Evolutionary conservation across 2,888 invertebrate genomes (phyloP).

Genomic region (Drosophila pseudotalamancana): DNA sequence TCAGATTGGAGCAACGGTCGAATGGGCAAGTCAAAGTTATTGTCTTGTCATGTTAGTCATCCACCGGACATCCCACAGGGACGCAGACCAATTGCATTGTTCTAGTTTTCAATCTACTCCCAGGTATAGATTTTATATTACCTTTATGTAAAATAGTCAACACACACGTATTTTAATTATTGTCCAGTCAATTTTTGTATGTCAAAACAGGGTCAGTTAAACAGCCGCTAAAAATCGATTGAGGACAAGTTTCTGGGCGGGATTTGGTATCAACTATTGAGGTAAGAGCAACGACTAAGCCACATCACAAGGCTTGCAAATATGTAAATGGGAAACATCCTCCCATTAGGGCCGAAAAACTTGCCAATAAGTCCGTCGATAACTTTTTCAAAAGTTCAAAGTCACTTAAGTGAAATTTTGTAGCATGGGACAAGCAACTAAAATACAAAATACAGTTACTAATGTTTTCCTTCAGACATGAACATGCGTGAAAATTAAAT

Average conservation of each 20-base stretch:
- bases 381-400: conserved; percentile 67
- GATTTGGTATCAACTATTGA: not conserved
- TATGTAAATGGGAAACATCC: conserved; percentile 63
- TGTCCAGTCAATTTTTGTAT: not conserved
- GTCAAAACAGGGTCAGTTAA: conserved; percentile 1
- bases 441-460: too few species aligned
- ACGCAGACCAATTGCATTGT: conserved; percentile 21
- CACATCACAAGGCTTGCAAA: conserved; percentile 54
- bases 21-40: conserved; percentile 81
- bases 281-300: conserved; percentile 3
- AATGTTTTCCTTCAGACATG: too few species aligned
- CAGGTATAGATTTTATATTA: conserved; percentile 15
- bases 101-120: conserved; percentile 48
- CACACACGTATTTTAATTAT: not conserved
- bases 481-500: conserved; percentile 74
- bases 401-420: conserved; percentile 77
- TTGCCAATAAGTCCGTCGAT: conserved; percentile 43
- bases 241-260: not conserved
- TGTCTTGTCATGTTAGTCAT: conserved; percentile 75
- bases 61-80: conserved; percentile 12
- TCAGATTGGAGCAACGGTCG: conserved; percentile 77
- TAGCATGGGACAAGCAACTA: conserved; percentile 35
- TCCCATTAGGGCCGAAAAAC: conserved; percentile 40
- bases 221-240: not conserved
- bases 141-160: conserved; percentile 6